phyloP scores from a whole-genome alignment of 2,113 vertebrate species.

The Chloroceryle aenea region DNA sequence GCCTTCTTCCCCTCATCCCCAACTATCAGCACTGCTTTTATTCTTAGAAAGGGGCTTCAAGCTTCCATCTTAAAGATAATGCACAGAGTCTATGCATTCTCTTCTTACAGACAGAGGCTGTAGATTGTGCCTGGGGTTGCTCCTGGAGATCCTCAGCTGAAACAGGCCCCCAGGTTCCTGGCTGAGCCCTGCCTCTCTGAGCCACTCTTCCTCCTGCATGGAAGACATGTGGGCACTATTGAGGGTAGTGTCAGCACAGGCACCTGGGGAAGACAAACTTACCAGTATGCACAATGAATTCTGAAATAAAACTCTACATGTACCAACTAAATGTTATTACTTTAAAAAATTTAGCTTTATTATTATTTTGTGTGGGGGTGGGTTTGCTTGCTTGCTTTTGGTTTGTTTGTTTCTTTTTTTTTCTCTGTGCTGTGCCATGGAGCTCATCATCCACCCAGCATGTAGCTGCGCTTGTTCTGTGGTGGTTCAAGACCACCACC shows the following conservation, averaged over 20 bases:
- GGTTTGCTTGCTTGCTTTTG: background rate
- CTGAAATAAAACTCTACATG: background rate
- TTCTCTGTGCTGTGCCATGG: accelerated
- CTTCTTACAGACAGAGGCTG: accelerated
- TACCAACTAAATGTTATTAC: background rate
- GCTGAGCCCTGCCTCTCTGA: background rate
- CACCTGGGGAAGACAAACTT: accelerated
- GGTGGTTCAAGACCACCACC: background rate
- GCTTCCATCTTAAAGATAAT: background rate
- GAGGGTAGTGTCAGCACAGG: accelerated
- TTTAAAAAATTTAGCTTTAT: background rate
- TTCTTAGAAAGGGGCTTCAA: background rate
- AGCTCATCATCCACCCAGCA: accelerated
- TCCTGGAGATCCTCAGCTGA: background rate
- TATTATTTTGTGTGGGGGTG: too few relatives aligned
- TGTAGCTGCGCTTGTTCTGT: background rate
- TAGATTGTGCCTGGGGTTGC: too few relatives aligned
- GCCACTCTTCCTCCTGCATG: too few relatives aligned
- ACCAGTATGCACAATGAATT: too few relatives aligned
- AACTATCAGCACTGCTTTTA: accelerated
- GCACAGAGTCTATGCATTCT: background rate
- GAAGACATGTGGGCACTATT: background rate
- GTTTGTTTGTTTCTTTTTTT: background rate
- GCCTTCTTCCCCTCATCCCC: too few relatives aligned
- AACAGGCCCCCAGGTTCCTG: background rate